A percentile compares a stretch with the other conserved stretches of the same genome.
Conservation (phyloP, 2,888 invertebrate species). For the Malachius bipustulatus region DNA sequence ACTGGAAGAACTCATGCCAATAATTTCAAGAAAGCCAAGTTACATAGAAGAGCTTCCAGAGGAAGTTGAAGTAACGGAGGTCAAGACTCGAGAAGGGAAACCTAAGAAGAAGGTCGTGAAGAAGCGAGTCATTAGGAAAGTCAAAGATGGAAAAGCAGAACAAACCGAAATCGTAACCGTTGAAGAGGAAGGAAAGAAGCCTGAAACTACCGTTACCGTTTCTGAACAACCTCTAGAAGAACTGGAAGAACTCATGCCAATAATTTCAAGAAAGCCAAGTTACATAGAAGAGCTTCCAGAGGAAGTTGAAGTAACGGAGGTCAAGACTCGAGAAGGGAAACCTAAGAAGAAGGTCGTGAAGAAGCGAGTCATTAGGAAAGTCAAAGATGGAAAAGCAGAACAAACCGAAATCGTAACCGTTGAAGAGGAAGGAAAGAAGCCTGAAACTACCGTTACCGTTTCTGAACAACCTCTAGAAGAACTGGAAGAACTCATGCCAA, state of each 20-base stretch:
- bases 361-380: constrained; percentile 35
- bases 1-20: constrained; percentile 27
- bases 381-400: constrained; percentile 29
- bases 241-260: constrained; percentile 14
- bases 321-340: constrained; percentile 17
- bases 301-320: constrained; percentile 19
- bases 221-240: constrained; percentile 19
- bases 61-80: constrained; percentile 19
- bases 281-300: constrained; percentile 25
- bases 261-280: neutral
- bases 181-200: constrained; percentile 31
- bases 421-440: constrained; percentile 27
- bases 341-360: constrained; percentile 27
- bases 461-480: constrained; percentile 20
- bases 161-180: constrained; percentile 30
- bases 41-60: constrained; percentile 18
- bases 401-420: constrained; percentile 33
- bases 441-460: constrained; percentile 28
- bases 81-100: constrained; percentile 18
- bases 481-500: constrained; percentile 15
- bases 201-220: constrained; percentile 24
- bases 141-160: constrained; percentile 29
- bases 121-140: constrained; percentile 35
- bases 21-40: constrained; percentile 13
- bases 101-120: constrained; percentile 27